Evolutionary conservation across 2,797 vertebrate species (phyloP), one percentile per base, ranked within the genome.

Genomic region (Karalla daura): DNA sequence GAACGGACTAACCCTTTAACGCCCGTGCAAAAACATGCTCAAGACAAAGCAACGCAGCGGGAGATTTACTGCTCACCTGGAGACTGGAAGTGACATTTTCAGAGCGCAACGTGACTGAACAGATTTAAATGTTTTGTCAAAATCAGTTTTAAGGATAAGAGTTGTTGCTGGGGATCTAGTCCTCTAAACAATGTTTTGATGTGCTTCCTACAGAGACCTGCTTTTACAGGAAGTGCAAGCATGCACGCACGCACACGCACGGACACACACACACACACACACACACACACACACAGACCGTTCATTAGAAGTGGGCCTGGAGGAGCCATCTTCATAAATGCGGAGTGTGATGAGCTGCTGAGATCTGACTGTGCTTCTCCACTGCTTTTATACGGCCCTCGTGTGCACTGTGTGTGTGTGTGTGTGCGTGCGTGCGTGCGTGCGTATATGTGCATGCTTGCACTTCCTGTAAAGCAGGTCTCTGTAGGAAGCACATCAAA

Each of bases 291-390:
- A n/a, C n/a, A n/a, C n/a, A n/a, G n/a, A n/a, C 9, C 4, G 21
- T 32, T 82, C 60, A 51, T 80, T 78, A 70, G 27, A 63, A 64
- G 46, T 52, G 2, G 11, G 20, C 66, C 35, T 71, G 0, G 5
- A 74, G 76, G 71, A 80, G 46, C 33, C 51, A 64, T 75, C 56
- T 58, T 18, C 52, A 33, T 18, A 58, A 76, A 80, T 58, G 39
- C 79, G 47, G 65, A 65, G 13, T 46, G 40, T 5, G 69, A 78
- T n/a, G 59, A 79, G 55, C 40, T 47, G 30, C 63, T 30, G 53
- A 58, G 30, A 2, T 37, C 52, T 12, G 51, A 24, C 6, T 28
- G 14, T 0, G 37, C 47, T 39, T 24, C 4, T 33, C 45, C 11
- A 49, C 53, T 44, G 56, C 46, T 56, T 67, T 41, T 17, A n/a